Base-by-base conservation (phyloP, 2,113 vertebrate species). In the Chloebia gouldiae region DNA sequence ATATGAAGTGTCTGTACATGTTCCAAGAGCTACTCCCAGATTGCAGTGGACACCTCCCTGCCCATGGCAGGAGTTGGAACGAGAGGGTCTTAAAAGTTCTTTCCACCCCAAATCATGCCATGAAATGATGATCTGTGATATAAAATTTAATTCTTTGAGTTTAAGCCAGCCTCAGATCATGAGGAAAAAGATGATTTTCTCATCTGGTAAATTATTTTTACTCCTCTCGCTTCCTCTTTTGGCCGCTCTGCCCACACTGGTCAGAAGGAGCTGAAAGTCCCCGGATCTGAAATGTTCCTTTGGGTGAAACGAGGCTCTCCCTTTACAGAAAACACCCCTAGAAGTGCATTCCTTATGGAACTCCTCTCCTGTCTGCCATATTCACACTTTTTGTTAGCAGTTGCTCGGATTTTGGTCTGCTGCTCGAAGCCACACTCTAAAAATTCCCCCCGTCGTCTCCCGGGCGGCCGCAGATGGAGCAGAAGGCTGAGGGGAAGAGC, bases 321-420 rank as follows among this genome's bases (percentile, higher is more conserved):
- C 65, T 60, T 5, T 5, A 2, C 15, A 60, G 72, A 51, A 78
- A 68, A 61, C 72, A 81, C 53, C 83, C 24, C 71, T 33, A 0
- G 22, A 4, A 42, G 9, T 44, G 5, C 16, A 4, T 50, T 47
- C 65, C 64, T 65, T 3, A 2, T 4, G 78, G 90, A 68, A 51
- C 90, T 82, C 76, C 85, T 93, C 79, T 63, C 76, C 88, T 63
- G 88, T 86, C 90, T 92, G 83, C 90, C 90, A 50, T 81, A 5
- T 37, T 94, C 95, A 88, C 92, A 60, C 94, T 40, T 94, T 7
- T 13, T 13, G 10, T 10, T 94, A 88, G 35, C 92, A 94, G 88
- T 95, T 95, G 95, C 92, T 91, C 90, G 88, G 76, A 80, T 92
- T 95, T 71, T 70, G 80, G 8, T 91, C 57, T 80, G 79, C 77